Evolutionary conservation across 1,140 invertebrate species (phyloP).

Genomic region (Papilio polytes): DNA sequence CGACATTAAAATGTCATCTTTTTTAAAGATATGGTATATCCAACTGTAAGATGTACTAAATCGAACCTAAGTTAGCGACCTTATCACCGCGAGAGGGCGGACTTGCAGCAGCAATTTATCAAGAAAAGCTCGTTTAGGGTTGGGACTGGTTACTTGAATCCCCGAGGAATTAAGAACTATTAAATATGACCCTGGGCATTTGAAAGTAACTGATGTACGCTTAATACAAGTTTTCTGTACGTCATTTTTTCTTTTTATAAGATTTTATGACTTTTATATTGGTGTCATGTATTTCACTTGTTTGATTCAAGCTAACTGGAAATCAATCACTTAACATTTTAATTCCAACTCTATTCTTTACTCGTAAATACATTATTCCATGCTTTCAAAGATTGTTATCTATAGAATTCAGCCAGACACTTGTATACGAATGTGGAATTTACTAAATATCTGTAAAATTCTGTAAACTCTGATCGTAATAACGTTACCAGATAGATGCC

Average conservation of each 20-base stretch:
- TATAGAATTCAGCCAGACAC: neutral
- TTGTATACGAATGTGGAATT: neutral
- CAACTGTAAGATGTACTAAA: conserved; percentile 35
- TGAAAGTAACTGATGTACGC: conserved; percentile 32
- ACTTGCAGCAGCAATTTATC: conserved; percentile 64
- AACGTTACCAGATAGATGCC: conserved; percentile 80
- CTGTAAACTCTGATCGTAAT: conserved; percentile 65
- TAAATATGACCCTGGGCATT: conserved; percentile 58
- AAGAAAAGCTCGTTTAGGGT: conserved; percentile 73
- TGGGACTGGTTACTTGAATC: conserved; percentile 61
- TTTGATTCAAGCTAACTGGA: conserved; percentile 29
- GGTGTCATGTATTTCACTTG: neutral
- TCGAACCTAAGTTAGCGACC: conserved; percentile 64
- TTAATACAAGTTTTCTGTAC: neutral
- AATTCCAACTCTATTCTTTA: neutral
- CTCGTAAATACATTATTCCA: neutral
- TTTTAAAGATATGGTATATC: neutral
- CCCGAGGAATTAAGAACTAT: conserved; percentile 69
- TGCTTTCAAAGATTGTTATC: neutral
- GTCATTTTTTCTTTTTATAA: neutral
- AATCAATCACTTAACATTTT: neutral
- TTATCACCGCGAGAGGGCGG: conserved; percentile 75
- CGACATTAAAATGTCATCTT: neutral
- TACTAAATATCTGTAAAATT: conserved; percentile 44
- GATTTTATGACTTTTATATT: neutral